phyloP scores from a whole-genome alignment of 2,888 invertebrate genomes.

The Syrista parreyssii region DNA sequence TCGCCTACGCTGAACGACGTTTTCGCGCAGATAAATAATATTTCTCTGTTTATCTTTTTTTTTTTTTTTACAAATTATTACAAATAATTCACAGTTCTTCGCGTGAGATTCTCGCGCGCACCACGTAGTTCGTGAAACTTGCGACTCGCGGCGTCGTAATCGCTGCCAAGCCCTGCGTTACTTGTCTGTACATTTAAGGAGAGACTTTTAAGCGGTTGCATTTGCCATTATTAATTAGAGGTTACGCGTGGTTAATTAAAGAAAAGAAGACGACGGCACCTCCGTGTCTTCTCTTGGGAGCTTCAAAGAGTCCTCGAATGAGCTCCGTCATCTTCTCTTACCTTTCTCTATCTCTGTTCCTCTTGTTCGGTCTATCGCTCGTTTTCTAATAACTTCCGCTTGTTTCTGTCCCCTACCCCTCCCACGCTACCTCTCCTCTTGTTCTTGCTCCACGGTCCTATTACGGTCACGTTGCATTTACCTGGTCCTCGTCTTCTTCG shows the following conservation, averaged over 20 bases:
- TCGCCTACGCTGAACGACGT: neutral
- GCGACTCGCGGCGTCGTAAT: neutral
- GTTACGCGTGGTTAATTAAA: conserved; percentile 13
- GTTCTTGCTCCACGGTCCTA: neutral
- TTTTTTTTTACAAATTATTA: no score
- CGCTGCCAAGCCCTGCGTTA: conserved; percentile 21
- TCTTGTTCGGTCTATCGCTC: neutral
- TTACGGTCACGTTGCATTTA: neutral
- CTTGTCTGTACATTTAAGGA: conserved; percentile 44
- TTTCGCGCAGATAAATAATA: neutral
- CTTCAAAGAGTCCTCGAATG: neutral
- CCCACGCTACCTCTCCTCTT: neutral
- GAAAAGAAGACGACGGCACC: conserved; percentile 15
- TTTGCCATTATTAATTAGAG: conserved; percentile 16
- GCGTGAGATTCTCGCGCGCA: neutral
- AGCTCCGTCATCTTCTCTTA: neutral
- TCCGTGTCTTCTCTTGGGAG: neutral
- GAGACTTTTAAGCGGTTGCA: conserved; percentile 13
- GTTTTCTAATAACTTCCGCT: neutral
- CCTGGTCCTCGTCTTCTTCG: neutral
- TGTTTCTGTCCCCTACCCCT: neutral
- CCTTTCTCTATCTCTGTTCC: neutral
- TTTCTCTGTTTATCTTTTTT: no score
- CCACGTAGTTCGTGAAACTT: neutral
- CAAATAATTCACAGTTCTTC: neutral